phyloP scores from a whole-genome alignment of 2,888 invertebrate genomes.

The Cetonia aurata region DNA sequence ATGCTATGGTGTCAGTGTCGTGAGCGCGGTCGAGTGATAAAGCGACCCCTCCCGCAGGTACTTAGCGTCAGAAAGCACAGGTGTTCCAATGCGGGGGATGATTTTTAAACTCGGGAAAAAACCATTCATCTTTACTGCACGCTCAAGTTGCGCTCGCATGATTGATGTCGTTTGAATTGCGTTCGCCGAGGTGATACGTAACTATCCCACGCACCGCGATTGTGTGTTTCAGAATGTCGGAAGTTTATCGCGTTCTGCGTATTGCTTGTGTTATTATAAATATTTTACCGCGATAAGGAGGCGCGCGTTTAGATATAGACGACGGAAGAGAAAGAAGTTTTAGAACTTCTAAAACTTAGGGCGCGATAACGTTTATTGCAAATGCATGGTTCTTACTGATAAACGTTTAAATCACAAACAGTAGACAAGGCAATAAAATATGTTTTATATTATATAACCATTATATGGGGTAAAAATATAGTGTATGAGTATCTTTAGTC shows the following conservation, averaged over 20 bases:
- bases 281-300: conserved; percentile 7
- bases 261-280: conserved; percentile 23
- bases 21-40: conserved; percentile 24
- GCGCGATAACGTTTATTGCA: too few relatives aligned
- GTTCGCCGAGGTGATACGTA: conserved; percentile 45
- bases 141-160: conserved; percentile 42
- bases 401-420: too few relatives aligned
- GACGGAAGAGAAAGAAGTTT: too few relatives aligned
- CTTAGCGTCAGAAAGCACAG: conserved; percentile 51
- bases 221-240: not conserved
- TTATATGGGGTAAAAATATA: too few relatives aligned
- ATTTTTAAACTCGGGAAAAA: conserved; percentile 35
- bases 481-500: too few relatives aligned
- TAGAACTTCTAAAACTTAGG: too few relatives aligned
- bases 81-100: conserved; percentile 46
- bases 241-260: conserved; percentile 10
- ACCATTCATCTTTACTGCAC: conserved; percentile 49
- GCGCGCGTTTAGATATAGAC: too few relatives aligned
- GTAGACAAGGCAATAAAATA: too few relatives aligned
- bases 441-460: too few relatives aligned
- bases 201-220: conserved; percentile 16
- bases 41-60: conserved; percentile 39
- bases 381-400: too few relatives aligned
- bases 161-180: conserved; percentile 51
- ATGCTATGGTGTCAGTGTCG: conserved; percentile 19